Evolutionary conservation across 2,888 invertebrate species (phyloP), one percentile per base, ranked within the genome.

Genomic region (Panorpa germanica): DNA sequence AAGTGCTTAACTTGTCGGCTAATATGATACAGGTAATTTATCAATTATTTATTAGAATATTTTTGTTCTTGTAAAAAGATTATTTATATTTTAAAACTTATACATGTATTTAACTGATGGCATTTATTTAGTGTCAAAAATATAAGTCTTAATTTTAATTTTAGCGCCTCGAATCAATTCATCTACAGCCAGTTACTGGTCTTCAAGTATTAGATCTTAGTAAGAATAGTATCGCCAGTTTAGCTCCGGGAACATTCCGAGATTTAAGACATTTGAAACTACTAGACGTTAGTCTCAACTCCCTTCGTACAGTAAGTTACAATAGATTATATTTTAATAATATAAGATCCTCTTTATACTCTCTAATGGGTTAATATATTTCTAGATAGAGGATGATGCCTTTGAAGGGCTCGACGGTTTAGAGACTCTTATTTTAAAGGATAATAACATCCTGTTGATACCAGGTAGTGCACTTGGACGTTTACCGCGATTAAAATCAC

Each of bases 381-480:
- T 56, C 24, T 54, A 83, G 83, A 74, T 88, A 35, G 85, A 86
- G 55, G 83, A 83, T 42, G 81, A 82, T 38, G 78, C 82, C 0
- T 76, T 88, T 43, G 81, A 83, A 45, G 86, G 86, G 1, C 52
- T 88, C 37, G 65, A 70, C 18, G 75, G 65, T 40, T 55, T 90
- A 10, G 70, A 78, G 49, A 72, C 73, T 20, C 56, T 90, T 2
- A 70, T 78, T 16, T 59, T 90, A 7, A 71, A 75, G 41, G 88
- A 90, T 49, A 88, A 90, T 53, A 85, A 86, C 39, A 80, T 90
- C 31, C 61, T 88, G 1, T 56, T 83, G 2, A 72, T 88, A 22
- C 90, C 88, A 1, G 77, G 81, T 1, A 72, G 76, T 23, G 83
- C 86, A 1, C 55, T 88, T 4, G 76, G 77, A 5, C 67, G 78